Evolutionary conservation across 1,140 invertebrate genomes (phyloP), one percentile per base, ranked within the genome.

Genomic region (Thalassaphorura encarpata): DNA sequence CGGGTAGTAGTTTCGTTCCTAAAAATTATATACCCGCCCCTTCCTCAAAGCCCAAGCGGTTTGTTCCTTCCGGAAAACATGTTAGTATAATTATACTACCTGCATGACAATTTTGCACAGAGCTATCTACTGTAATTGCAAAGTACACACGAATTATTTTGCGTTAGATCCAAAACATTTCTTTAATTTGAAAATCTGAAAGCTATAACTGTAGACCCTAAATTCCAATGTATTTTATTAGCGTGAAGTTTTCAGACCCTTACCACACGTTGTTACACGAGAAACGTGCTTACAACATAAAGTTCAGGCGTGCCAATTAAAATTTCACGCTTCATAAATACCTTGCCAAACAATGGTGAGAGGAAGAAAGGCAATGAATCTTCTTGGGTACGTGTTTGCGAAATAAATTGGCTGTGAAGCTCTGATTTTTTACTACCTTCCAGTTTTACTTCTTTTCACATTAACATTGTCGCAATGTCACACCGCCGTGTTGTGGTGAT

Each of bases 281-380:
- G n/a, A n/a, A n/a, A n/a, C n/a, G n/a, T n/a, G n/a, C n/a, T n/a
- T n/a, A n/a, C n/a, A n/a, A n/a, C n/a, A n/a, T n/a, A n/a, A n/a
- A n/a, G n/a, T n/a, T n/a, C n/a, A n/a, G n/a, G n/a, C 36, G 16
- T 55, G 50, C 58, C 58, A 60, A 60, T 60, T 60, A 60, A 60
- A 55, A 60, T 55, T 60, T 60, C 53, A 60, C 58, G 58, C 45
- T 45, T 43, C 58, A 60, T 60, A 60, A 60, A 57, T 52, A 24
- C 27, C 23, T 46, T n/a, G 21, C 29, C 16, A 27, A 21, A 11
- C 16, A 39, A 54, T 26, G 26, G 41, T 42, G 41, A 42, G 19
- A 19, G 8, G 5, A 19, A 42, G 19, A 42, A 13, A 13, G 18
- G 41, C 41, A 19, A n/a, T 42, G 41, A 42, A 42, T n/a, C 13